These are phyloP conservation scores for Spodoptera frugiperda DNA, from an alignment of 1,140 invertebrate genomes.

Conservation along the genomic window DNA sequence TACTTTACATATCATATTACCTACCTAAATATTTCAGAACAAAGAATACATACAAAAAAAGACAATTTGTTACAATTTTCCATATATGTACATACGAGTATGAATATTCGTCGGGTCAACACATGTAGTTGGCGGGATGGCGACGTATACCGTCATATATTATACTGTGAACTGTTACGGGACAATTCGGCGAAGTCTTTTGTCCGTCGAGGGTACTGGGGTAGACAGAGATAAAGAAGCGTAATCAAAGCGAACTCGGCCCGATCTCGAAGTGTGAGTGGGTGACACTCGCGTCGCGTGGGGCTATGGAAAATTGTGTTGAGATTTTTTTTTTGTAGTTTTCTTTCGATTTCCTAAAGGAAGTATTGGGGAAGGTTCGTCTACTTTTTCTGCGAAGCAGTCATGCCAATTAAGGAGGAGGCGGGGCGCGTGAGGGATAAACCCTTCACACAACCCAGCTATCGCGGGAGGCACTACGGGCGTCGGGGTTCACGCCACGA, in stretches of 20 bases:
- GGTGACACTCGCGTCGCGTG: not conserved
- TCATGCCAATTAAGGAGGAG: too few relatives aligned
- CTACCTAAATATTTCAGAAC: too few relatives aligned
- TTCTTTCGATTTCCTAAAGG: not conserved
- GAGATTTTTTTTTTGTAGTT: not conserved
- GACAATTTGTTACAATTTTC: too few relatives aligned
- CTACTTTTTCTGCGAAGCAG: too few relatives aligned
- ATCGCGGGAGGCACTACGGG: too few relatives aligned
- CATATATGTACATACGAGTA: too few relatives aligned
- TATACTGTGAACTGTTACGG: not conserved
- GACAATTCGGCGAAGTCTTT: slow-evolving; percentile 30
- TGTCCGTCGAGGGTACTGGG: slow-evolving; percentile 15
- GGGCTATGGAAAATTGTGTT: not conserved
- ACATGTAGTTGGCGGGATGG: not conserved
- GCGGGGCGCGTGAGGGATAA: too few relatives aligned
- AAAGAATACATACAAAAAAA: too few relatives aligned
- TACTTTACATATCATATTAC: too few relatives aligned
- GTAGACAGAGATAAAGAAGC: slow-evolving; percentile 44
- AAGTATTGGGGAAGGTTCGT: too few relatives aligned
- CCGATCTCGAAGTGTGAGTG: slow-evolving; percentile 38
- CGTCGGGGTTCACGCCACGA: too few relatives aligned
- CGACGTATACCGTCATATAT: slow-evolving; percentile 28
- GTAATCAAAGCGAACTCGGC: slow-evolving; percentile 43
- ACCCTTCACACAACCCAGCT: too few relatives aligned
- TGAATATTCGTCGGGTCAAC: not conserved